Evolutionary conservation across 2,888 invertebrate species (phyloP).

Genomic region (Epinotia nisella): DNA sequence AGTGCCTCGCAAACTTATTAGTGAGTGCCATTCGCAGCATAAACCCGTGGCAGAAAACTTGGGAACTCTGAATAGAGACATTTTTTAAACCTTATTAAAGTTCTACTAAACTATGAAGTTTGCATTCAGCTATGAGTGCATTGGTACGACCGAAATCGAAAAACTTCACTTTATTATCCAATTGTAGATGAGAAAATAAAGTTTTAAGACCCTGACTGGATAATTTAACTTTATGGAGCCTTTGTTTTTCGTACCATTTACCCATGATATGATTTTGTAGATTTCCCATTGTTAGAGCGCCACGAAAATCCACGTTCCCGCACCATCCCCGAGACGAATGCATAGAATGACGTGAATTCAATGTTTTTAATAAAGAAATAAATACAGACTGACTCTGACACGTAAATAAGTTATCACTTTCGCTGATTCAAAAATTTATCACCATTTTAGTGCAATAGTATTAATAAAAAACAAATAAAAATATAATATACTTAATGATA

Average conservation of each 20-base stretch:
- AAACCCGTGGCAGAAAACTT: background rate
- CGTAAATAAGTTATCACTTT: no score
- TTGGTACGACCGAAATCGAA: background rate
- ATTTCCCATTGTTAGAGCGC: no score
- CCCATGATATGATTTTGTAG: no score
- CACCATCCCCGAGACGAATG: no score
- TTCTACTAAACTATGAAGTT: slow-evolving; percentile 23
- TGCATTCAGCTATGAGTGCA: slow-evolving; percentile 18
- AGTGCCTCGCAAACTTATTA: background rate
- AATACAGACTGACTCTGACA: no score
- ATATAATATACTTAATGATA: no score
- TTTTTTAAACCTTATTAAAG: slow-evolving; percentile 22
- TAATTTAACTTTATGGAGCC: background rate
- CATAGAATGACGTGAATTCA: no score
- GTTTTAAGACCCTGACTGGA: background rate
- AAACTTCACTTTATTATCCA: slow-evolving; percentile 14
- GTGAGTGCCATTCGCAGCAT: background rate
- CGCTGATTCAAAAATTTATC: no score
- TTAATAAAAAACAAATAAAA: no score
- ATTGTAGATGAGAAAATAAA: slow-evolving; percentile 3
- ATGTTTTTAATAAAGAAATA: no score
- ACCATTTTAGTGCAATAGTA: no score
- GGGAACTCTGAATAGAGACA: slow-evolving; percentile 8
- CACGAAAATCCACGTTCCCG: no score
- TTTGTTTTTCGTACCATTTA: background rate